Evolutionary conservation across 2,888 invertebrate species (phyloP).

Genomic region (Boloria euphrosyne): DNA sequence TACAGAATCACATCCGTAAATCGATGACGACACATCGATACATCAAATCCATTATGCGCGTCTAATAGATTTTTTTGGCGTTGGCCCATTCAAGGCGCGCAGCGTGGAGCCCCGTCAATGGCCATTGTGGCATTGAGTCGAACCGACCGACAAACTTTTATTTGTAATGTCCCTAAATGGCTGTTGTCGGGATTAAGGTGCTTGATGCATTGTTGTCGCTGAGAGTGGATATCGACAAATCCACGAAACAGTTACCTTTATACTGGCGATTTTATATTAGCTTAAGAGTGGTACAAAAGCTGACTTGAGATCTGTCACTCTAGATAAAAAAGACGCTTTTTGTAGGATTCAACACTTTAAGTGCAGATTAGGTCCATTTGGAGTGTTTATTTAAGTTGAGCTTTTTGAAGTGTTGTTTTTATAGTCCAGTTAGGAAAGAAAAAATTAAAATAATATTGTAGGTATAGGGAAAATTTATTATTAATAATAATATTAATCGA

Average conservation of each 20-base stretch:
- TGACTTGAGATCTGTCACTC: conserved; percentile 72
- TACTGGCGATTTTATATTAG: conserved; percentile 28
- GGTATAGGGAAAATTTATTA: no score
- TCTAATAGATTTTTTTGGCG: conserved; percentile 79
- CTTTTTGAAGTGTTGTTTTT: conserved; percentile 7
- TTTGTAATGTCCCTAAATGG: conserved; percentile 79
- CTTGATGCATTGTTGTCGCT: conserved; percentile 68
- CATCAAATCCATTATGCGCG: conserved; percentile 73
- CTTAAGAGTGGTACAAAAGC: conserved; percentile 53
- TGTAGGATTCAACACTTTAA: conserved; percentile 65
- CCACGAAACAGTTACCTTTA: conserved; percentile 40
- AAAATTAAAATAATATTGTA: neutral
- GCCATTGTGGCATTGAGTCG: conserved; percentile 69
- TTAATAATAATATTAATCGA: no score
- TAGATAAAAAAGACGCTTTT: conserved; percentile 61
- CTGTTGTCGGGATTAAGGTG: conserved; percentile 78
- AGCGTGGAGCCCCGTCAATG: conserved; percentile 78
- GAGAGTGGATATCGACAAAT: conserved; percentile 61
- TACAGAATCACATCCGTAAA: conserved; percentile 42
- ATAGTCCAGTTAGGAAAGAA: conserved; percentile 2
- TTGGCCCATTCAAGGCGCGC: conserved; percentile 73
- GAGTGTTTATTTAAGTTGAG: conserved; percentile 49
- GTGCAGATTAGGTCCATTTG: conserved; percentile 48
- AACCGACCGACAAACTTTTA: conserved; percentile 74
- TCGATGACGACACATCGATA: conserved; percentile 62